phyloP scores from a whole-genome alignment of 2,113 vertebrate species.

The Megalops atlanticus region DNA sequence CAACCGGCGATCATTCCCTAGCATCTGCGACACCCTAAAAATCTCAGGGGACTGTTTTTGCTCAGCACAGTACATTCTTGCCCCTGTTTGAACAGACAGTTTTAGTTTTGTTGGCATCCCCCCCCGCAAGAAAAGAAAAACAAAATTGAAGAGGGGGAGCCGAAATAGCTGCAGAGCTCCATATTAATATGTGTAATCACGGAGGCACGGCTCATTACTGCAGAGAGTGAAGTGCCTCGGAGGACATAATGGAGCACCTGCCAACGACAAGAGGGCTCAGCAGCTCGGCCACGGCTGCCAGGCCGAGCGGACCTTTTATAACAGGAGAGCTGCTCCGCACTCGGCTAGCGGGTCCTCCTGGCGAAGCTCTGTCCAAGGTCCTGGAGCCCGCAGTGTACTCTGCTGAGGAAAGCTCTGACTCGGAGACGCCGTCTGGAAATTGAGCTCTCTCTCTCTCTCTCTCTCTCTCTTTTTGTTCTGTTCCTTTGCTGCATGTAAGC shows the following conservation, averaged over 20 bases:
- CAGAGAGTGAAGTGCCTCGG: constrained; percentile 5
- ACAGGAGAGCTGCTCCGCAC: constrained; percentile 3
- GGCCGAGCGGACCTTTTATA: not conserved
- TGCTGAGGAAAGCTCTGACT: not conserved
- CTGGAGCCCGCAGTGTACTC: not conserved
- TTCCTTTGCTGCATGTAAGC: too few species aligned
- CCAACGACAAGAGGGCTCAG: not conserved
- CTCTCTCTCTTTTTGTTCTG: not conserved
- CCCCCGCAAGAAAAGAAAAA: not conserved
- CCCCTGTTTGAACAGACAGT: not conserved
- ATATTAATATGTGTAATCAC: constrained; percentile 2
- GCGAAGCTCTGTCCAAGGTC: constrained; percentile 24
- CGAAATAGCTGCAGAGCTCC: not conserved
- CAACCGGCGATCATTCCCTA: not conserved
- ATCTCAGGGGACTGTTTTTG: too few species aligned
- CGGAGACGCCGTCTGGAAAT: not conserved
- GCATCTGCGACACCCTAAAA: not conserved
- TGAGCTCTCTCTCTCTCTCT: not conserved
- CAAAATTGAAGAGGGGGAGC: not conserved
- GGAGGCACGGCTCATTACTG: constrained; percentile 8
- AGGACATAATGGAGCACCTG: constrained; percentile 33
- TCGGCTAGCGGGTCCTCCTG: not conserved
- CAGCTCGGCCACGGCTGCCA: not conserved
- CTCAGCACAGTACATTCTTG: too few species aligned
- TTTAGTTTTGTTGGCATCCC: too few species aligned